These are phyloP conservation scores for Toxotes jaculatrix DNA, from an alignment of 2,113 vertebrate genomes.

Conservation along the genomic window DNA sequence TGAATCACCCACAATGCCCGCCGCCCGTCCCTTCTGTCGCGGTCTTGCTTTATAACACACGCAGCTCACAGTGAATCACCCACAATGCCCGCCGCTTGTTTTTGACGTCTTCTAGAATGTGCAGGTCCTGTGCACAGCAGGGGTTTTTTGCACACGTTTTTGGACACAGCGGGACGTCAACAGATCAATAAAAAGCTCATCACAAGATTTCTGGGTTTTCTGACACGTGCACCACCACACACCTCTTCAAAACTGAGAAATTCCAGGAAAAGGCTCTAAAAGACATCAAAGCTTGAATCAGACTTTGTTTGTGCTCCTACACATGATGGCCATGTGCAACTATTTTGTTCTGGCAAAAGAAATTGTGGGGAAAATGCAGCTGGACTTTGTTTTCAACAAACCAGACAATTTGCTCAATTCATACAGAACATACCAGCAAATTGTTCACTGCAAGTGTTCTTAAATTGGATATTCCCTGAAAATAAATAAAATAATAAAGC, in stretches of 20 bases:
- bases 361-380: background rate
- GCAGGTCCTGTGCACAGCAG: background rate
- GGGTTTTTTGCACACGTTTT: conserved; percentile 29
- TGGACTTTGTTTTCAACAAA: background rate
- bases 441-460: background rate
- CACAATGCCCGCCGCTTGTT: no score
- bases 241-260: background rate
- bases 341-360: background rate
- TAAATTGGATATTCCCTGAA: background rate
- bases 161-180: conserved; percentile 32
- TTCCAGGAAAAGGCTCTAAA: background rate
- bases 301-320: background rate
- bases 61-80: no score
- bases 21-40: no score
- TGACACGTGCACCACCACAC: conserved; percentile 18
- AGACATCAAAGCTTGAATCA: background rate
- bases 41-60: no score
- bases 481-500: background rate
- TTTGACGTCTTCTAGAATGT: background rate
- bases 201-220: conserved; percentile 21
- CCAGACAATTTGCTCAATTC: no score
- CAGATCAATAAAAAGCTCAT: conserved; percentile 56
- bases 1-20: no score
- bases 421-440: no score
- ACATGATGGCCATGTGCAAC: background rate